Percentiles rank a stretch among this genome's conserved stretches.
These are phyloP conservation scores for Megathymus violae DNA, from an alignment of 1,140 invertebrate species.

Conservation along the genomic window DNA sequence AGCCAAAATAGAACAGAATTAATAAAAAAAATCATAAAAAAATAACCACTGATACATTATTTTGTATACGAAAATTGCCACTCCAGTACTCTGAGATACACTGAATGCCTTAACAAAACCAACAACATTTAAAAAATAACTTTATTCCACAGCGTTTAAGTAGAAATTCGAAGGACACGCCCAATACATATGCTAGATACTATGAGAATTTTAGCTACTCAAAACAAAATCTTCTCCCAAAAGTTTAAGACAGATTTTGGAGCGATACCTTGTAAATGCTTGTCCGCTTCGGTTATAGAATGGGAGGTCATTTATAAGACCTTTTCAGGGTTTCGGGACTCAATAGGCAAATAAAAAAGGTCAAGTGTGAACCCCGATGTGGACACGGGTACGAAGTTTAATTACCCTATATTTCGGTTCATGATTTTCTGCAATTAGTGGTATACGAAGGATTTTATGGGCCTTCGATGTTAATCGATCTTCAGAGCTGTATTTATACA, in stretches of 20 bases:
- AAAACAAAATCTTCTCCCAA: neutral
- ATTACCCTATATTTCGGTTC: conserved; percentile 23
- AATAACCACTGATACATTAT: conserved; percentile 25
- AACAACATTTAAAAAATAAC: neutral
- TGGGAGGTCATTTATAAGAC: conserved; percentile 36
- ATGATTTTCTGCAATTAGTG: conserved; percentile 26
- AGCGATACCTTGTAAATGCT: neutral
- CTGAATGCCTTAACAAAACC: conserved; percentile 11
- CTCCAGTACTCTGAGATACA: conserved; percentile 28
- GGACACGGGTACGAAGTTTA: conserved; percentile 21
- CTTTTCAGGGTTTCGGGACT: conserved; percentile 40
- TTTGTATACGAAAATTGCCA: conserved; percentile 31
- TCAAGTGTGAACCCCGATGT: conserved; percentile 27
- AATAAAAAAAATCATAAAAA: conserved; percentile 16
- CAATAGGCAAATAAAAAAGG: conserved; percentile 42
- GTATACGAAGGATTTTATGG: conserved; percentile 22
- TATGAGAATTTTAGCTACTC: neutral
- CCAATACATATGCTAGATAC: neutral
- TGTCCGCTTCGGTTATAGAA: neutral
- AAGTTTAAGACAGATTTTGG: neutral
- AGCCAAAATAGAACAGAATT: conserved; percentile 7
- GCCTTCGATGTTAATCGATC: neutral
- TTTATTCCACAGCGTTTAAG: no score
- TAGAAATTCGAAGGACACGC: no score
- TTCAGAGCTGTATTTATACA: neutral